Evolutionary conservation across 2,113 vertebrate genomes (phyloP).

Genomic region (Rhinoderma darwinii): DNA sequence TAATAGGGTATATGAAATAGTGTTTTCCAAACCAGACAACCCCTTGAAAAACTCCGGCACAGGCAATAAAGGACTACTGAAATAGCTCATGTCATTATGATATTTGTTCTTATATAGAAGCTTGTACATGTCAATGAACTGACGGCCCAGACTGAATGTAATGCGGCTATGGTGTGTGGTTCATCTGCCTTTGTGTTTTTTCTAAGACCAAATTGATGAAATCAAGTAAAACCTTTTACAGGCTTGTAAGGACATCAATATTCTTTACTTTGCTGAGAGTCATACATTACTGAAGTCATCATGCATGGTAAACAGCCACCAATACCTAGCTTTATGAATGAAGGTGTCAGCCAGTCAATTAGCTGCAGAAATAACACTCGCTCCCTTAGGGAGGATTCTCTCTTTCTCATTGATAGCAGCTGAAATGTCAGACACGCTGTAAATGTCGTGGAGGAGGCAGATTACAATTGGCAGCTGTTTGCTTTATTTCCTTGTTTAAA

Average conservation of each 20-base stretch:
- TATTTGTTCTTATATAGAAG: not conserved
- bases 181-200: conserved; percentile 33
- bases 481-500: conserved; percentile 59
- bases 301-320: conserved; percentile 69
- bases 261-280: conserved; percentile 58
- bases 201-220: conserved; percentile 30
- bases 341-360: conserved; percentile 76
- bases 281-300: conserved; percentile 68
- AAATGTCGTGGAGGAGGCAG: conserved; percentile 69
- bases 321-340: conserved; percentile 65
- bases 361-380: conserved; percentile 72
- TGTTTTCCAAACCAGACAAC: too few species aligned
- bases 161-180: not conserved
- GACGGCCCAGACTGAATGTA: not conserved
- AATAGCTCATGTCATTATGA: not conserved
- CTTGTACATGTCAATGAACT: conserved; percentile 4
- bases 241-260: conserved; percentile 63
- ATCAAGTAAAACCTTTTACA: conserved; percentile 33
- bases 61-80: not conserved
- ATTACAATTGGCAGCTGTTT: conserved; percentile 64
- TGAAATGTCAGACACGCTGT: conserved; percentile 77
- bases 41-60: not conserved
- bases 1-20: too few species aligned
- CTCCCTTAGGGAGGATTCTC: conserved; percentile 73
- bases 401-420: conserved; percentile 69